Conservation (phyloP, 2,113 vertebrate genomes). For the Nesoenas mayeri region DNA sequence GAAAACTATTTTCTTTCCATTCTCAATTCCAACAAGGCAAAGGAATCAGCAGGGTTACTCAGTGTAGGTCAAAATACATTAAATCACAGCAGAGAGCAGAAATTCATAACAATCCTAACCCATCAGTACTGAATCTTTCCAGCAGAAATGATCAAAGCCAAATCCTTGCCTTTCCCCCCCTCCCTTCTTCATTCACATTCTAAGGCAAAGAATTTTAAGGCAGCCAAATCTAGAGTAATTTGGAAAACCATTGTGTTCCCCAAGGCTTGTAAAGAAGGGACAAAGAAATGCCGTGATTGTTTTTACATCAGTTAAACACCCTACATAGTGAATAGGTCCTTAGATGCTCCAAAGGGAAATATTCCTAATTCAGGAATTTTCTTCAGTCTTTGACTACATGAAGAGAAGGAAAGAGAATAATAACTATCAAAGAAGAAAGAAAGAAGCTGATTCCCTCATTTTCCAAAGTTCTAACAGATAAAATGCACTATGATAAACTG, state of each 20-base stretch:
- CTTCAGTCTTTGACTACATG: fast-evolving
- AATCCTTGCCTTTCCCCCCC: neutral
- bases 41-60: neutral
- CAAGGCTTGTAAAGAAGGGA: neutral
- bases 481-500: neutral
- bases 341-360: neutral
- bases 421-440: neutral
- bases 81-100: neutral
- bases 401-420: neutral
- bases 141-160: constrained; percentile 5
- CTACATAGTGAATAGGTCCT: neutral
- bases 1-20: neutral
- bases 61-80: neutral
- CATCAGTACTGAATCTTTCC: neutral
- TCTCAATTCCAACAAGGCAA: neutral
- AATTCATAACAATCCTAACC: neutral
- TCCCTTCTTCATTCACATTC: neutral
- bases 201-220: neutral
- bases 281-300: neutral
- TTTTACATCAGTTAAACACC: neutral
- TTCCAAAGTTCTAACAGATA: neutral
- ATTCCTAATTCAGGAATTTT: neutral
- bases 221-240: neutral
- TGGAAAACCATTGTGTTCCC: neutral
- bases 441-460: neutral